A percentile compares a stretch with the other conserved stretches of the same genome.
These are phyloP conservation scores for Chymomyza caudatula DNA, from an alignment of 2,888 invertebrate species.

Conservation along the genomic window DNA sequence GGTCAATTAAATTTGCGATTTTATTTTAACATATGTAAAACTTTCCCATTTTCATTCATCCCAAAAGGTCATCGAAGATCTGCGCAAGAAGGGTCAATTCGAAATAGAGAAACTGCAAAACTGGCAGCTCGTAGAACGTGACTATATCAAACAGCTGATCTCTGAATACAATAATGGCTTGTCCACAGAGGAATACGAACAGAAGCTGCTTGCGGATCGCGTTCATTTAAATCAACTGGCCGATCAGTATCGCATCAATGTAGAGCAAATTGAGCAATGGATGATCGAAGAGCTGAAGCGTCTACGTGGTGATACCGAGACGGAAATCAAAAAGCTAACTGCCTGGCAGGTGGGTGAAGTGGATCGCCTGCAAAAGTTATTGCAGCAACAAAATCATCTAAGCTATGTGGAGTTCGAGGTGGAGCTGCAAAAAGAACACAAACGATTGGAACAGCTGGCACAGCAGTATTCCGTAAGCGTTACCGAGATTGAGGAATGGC, in stretches of 20 bases:
- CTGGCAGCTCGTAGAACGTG: constrained; percentile 74
- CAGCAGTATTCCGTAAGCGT: constrained; percentile 72
- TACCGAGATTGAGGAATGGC: constrained; percentile 73
- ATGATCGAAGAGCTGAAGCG: constrained; percentile 73
- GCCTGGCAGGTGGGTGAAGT: constrained; percentile 72
- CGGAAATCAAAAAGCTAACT: constrained; percentile 62
- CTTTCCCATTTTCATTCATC: not conserved
- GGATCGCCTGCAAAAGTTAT: constrained; percentile 64
- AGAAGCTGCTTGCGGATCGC: constrained; percentile 70
- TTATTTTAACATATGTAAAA: too few species aligned
- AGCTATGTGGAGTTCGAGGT: constrained; percentile 72
- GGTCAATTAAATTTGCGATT: too few species aligned
- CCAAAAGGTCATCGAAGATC: constrained; percentile 59
- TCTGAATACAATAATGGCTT: constrained; percentile 65
- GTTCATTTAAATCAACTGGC: constrained; percentile 73
- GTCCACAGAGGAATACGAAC: constrained; percentile 69
- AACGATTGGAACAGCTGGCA: constrained; percentile 65
- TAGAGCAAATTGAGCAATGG: constrained; percentile 75
- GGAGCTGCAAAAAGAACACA: constrained; percentile 68
- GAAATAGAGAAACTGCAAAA: constrained; percentile 71
- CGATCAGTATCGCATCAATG: constrained; percentile 69
- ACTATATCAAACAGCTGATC: constrained; percentile 71
- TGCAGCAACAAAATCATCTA: constrained; percentile 69
- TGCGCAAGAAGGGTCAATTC: constrained; percentile 71
- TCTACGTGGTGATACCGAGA: constrained; percentile 59